Conservation (phyloP, 2,888 invertebrate species). For the Cataglyphis livida region DNA sequence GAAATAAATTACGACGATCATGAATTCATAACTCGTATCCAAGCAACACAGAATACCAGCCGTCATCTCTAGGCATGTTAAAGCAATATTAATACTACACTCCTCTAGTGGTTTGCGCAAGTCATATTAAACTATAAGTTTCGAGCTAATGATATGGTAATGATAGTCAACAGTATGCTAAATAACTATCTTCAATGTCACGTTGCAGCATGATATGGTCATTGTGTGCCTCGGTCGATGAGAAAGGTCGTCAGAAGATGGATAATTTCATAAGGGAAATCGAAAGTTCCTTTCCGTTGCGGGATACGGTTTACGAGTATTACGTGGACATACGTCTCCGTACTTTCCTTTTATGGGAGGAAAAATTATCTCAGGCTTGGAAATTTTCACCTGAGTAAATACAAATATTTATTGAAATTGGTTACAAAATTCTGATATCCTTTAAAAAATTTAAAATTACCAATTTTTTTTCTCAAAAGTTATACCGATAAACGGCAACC, state of each 20-base stretch:
- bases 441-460: neutral
- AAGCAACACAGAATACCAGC: constrained; percentile 16
- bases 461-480: neutral
- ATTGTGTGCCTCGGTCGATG: constrained; percentile 93
- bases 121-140: constrained; percentile 55
- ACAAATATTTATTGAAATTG: neutral
- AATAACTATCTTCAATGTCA: constrained; percentile 7
- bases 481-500: neutral
- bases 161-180: constrained; percentile 9
- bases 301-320: constrained; percentile 96
- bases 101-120: constrained; percentile 33
- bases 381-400: constrained; percentile 89
- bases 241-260: constrained; percentile 91
- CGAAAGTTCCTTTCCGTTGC: constrained; percentile 93
- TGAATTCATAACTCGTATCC: constrained; percentile 13
- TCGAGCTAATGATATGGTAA: constrained; percentile 34
- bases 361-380: constrained; percentile 91
- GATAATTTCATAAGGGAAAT: constrained; percentile 93
- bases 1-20: neutral
- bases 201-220: constrained; percentile 92
- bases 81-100: constrained; percentile 35
- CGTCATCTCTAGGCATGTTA: neutral
- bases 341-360: constrained; percentile 93
- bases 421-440: neutral
- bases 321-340: constrained; percentile 92